Conservation (phyloP, 2,888 invertebrate species). For the Phorcus lineatus region DNA sequence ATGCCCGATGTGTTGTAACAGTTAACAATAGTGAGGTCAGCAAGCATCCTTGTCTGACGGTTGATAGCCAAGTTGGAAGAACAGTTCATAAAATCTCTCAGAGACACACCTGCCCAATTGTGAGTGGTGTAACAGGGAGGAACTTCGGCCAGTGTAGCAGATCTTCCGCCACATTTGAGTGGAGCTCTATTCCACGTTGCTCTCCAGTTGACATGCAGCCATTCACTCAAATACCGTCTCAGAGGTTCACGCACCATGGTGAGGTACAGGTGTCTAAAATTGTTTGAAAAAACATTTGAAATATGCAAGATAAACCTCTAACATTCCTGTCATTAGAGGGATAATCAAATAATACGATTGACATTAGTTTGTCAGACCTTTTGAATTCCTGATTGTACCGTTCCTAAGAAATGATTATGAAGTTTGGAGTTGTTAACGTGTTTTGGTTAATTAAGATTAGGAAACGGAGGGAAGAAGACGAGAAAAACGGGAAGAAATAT, state of each 20-base stretch:
- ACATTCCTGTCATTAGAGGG: too few species aligned
- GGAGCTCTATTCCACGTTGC: background rate
- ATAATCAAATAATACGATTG: too few species aligned
- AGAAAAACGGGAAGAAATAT: too few species aligned
- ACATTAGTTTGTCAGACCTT: too few species aligned
- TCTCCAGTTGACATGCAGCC: background rate
- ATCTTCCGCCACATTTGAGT: background rate
- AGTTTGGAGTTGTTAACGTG: too few species aligned
- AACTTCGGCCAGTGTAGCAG: background rate
- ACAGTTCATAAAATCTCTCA: background rate
- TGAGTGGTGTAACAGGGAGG: background rate
- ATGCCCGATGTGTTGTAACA: background rate
- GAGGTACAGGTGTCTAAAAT: background rate
- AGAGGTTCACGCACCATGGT: background rate
- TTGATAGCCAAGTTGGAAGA: background rate
- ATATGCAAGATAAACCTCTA: too few species aligned
- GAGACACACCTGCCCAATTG: background rate
- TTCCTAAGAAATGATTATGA: too few species aligned
- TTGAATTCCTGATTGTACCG: too few species aligned
- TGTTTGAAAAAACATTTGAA: too few species aligned
- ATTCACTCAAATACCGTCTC: background rate
- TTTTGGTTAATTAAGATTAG: too few species aligned
- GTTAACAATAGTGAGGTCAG: background rate
- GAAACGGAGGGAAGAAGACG: too few species aligned
- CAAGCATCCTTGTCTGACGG: background rate